Evolutionary conservation across 1,140 invertebrate genomes (phyloP).

Genomic region (Drosophila lini): DNA sequence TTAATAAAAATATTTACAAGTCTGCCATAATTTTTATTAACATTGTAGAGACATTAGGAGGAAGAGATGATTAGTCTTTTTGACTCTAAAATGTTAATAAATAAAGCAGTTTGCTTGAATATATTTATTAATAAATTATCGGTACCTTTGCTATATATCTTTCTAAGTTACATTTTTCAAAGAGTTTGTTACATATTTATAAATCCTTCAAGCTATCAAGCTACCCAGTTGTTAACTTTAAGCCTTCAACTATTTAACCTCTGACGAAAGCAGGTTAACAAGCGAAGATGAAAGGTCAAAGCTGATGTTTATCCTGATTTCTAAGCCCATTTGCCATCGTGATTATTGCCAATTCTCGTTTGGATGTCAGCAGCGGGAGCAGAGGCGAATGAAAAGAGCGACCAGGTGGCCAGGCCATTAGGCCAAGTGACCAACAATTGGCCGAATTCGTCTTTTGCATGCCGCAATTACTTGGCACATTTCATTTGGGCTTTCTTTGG

Average conservation of each 20-base stretch:
- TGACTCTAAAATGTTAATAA: background rate
- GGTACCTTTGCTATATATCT: background rate
- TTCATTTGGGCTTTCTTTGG: slow-evolving; percentile 41
- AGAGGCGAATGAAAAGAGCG: background rate
- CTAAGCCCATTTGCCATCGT: slow-evolving; percentile 41
- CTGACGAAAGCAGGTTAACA: slow-evolving; percentile 3
- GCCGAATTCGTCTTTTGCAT: slow-evolving; percentile 63
- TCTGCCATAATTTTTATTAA: background rate
- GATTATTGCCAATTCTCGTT: slow-evolving; percentile 46
- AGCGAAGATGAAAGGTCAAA: slow-evolving; percentile 42
- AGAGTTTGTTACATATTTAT: background rate
- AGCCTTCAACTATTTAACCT: slow-evolving; percentile 2
- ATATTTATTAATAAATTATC: background rate
- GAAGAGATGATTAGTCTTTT: background rate
- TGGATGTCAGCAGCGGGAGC: slow-evolving; percentile 14
- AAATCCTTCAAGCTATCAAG: background rate
- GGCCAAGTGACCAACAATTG: slow-evolving; percentile 37
- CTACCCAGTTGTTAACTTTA: background rate
- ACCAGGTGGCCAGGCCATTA: slow-evolving; percentile 28
- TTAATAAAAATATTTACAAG: background rate
- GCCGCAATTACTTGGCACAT: slow-evolving; percentile 70
- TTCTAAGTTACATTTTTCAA: too few species aligned
- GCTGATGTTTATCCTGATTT: slow-evolving; percentile 35
- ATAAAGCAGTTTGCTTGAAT: background rate
- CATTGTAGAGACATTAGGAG: too few species aligned